Evolutionary conservation across 2,113 vertebrate species (phyloP).

Genomic region (Pelodiscus sinensis): DNA sequence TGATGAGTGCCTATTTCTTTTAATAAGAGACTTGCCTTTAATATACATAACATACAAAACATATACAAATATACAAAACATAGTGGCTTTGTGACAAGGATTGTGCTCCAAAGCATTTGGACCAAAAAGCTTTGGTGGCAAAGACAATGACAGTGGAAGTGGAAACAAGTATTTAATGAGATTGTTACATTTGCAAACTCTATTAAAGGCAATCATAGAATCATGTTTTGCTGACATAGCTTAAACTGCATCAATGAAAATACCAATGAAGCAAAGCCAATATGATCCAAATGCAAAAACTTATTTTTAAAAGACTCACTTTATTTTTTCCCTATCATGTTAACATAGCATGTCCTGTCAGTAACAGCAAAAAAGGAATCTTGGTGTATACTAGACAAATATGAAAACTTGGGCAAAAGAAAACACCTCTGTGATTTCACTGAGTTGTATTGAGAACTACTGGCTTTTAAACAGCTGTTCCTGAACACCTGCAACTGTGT

Average conservation of each 20-base stretch:
- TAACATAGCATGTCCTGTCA: fast-evolving
- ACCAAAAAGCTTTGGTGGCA: too few species aligned
- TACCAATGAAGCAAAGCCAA: not conserved
- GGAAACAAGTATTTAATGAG: too few species aligned
- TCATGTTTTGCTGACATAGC: too few species aligned
- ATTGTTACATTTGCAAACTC: too few species aligned
- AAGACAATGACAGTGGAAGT: too few species aligned
- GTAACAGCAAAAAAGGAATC: fast-evolving
- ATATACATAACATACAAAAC: too few species aligned
- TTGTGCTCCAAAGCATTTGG: too few species aligned
- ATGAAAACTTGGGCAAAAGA: fast-evolving
- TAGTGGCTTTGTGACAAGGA: too few species aligned
- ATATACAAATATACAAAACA: too few species aligned
- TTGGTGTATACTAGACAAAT: fast-evolving
- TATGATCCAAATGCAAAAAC: fast-evolving
- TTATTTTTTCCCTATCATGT: fast-evolving
- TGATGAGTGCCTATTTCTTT: not conserved
- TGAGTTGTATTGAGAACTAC: not conserved
- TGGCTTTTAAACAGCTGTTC: not conserved
- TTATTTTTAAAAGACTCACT: not conserved
- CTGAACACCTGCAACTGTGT: not conserved
- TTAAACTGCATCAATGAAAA: fast-evolving
- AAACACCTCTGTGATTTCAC: fast-evolving
- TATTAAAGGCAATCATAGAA: too few species aligned
- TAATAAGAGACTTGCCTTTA: too few species aligned